These are phyloP conservation scores for Epistrophe eligans DNA, from an alignment of 2,888 invertebrate species.

Conservation along the genomic window DNA sequence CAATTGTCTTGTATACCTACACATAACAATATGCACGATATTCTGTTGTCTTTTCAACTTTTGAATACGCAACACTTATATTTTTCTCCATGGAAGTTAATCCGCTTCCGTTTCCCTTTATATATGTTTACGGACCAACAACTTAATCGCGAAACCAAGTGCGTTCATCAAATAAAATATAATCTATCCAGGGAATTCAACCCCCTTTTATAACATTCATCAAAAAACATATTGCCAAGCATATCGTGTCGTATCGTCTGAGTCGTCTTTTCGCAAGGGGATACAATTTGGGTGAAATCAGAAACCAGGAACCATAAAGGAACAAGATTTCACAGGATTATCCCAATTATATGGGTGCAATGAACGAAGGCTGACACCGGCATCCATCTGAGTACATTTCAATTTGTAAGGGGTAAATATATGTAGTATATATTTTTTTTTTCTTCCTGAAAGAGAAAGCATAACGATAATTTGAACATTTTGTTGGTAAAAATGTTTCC, in stretches of 20 bases:
- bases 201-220: constrained; percentile 53
- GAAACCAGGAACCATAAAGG: constrained; percentile 76
- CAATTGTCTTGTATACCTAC: constrained; percentile 34
- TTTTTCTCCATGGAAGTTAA: constrained; percentile 74
- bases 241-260: constrained; percentile 25
- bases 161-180: constrained; percentile 64
- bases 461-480: constrained; percentile 15
- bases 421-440: neutral
- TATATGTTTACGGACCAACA: constrained; percentile 72
- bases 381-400: constrained; percentile 56
- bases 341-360: constrained; percentile 76
- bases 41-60: constrained; percentile 66
- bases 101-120: constrained; percentile 68
- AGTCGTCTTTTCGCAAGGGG: constrained; percentile 45
- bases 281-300: constrained; percentile 70
- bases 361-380: constrained; percentile 65
- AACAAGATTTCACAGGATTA: constrained; percentile 75
- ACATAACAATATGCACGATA: neutral
- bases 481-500: constrained; percentile 11
- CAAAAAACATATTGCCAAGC: constrained; percentile 67
- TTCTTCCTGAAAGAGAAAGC: constrained; percentile 37
- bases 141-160: constrained; percentile 74
- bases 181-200: constrained; percentile 64
- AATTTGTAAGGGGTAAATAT: constrained; percentile 43
- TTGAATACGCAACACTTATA: constrained; percentile 72